A percentile compares a stretch with the other conserved stretches of the same genome.
Evolutionary conservation across 1,140 invertebrate genomes (phyloP).

Genomic region (Riptortus pedestris): DNA sequence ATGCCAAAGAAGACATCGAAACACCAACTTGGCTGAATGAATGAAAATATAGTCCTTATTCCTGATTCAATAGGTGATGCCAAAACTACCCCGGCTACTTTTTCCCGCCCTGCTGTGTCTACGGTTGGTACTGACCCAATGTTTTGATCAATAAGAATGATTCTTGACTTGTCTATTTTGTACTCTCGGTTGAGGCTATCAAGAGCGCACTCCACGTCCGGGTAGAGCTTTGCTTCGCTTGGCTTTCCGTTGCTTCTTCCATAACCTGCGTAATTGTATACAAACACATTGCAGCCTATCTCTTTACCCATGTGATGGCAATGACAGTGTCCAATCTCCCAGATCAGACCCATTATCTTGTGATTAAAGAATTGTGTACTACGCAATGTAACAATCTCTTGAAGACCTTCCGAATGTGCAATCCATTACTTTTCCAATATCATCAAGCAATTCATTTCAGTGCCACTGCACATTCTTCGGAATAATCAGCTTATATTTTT

Average conservation of each 20-base stretch:
- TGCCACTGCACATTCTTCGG: too few species aligned
- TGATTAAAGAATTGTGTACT: conserved; percentile 35
- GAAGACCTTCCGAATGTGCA: too few species aligned
- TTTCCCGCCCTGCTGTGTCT: conserved; percentile 50
- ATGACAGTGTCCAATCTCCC: conserved; percentile 58
- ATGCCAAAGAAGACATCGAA: conserved; percentile 32
- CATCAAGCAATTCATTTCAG: too few species aligned
- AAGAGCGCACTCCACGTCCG: conserved; percentile 58
- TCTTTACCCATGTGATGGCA: conserved; percentile 54
- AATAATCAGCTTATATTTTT: too few species aligned
- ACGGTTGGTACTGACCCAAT: conserved; percentile 58
- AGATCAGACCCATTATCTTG: conserved; percentile 59
- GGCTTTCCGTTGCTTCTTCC: conserved; percentile 51
- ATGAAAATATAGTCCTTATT: conserved; percentile 9
- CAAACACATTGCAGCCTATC: conserved; percentile 63
- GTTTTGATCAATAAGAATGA: conserved; percentile 63
- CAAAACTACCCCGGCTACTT: conserved; percentile 58
- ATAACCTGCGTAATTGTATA: conserved; percentile 64
- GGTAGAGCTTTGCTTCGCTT: conserved; percentile 63
- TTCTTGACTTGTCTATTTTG: conserved; percentile 52
- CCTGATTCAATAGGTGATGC: conserved; percentile 19
- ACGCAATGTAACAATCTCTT: too few species aligned
- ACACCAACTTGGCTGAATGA: conserved; percentile 14
- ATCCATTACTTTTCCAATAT: too few species aligned
- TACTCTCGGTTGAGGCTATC: conserved; percentile 48